A percentile compares a stretch with the other conserved stretches of the same genome.
These are phyloP conservation scores for Apotomis betuletana DNA, from an alignment of 2,888 invertebrate species.

Conservation along the genomic window DNA sequence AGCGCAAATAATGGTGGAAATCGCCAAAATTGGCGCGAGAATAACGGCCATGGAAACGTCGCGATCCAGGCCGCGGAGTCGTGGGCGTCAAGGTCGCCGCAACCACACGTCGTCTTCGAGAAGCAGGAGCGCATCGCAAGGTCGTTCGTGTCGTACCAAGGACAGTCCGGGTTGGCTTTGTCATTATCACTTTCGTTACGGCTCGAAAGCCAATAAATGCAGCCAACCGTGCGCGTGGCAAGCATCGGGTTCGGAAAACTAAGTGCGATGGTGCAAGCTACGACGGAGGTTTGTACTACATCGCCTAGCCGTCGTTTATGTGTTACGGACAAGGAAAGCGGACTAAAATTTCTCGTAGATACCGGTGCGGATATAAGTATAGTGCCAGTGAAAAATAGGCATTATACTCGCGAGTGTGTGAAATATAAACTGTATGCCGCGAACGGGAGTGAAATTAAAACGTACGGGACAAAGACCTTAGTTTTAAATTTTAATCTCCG, in stretches of 20 bases:
- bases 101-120: no score
- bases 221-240: neutral
- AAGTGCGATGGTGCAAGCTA: neutral
- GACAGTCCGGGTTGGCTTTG: no score
- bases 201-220: neutral
- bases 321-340: neutral
- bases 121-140: no score
- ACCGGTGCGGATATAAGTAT: neutral
- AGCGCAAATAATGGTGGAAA: neutral
- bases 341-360: neutral
- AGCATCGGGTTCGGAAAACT: neutral
- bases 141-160: no score
- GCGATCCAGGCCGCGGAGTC: no score
- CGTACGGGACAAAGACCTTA: slow-evolving; percentile 40
- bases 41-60: no score
- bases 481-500: slow-evolving; percentile 34
- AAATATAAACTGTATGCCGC: slow-evolving; percentile 40
- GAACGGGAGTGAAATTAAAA: slow-evolving; percentile 41
- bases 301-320: neutral
- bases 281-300: neutral
- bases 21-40: no score
- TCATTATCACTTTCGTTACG: neutral
- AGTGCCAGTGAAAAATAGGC: neutral
- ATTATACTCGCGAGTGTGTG: slow-evolving; percentile 1
- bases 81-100: no score